Percentiles rank a stretch among this genome's conserved stretches.
Evolutionary conservation across 35 echinoderm and acorn worm species (phyloP).

Genomic region (Anneissia japonica): DNA sequence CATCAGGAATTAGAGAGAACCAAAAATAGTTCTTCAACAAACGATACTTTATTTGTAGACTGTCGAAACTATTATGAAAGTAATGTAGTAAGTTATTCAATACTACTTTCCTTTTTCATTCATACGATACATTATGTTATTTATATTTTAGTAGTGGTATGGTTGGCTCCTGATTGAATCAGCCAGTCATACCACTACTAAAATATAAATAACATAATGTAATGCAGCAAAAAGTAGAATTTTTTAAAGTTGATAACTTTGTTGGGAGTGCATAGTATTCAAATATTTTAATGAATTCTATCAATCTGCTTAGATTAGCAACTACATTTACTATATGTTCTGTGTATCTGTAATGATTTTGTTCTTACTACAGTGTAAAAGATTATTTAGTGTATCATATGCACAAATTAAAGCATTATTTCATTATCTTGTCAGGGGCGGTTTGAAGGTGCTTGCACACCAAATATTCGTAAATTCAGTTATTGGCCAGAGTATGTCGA

Average conservation of each 20-base stretch:
- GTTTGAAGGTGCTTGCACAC: constrained; percentile 49
- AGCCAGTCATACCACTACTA: no score
- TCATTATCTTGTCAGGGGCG: constrained; percentile 22
- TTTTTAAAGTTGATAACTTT: no score
- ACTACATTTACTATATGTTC: not conserved
- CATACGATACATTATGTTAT: no score
- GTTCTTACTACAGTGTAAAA: no score
- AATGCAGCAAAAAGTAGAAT: no score
- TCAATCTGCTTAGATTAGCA: not conserved
- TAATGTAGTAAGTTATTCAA: constrained; percentile 52
- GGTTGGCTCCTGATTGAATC: no score
- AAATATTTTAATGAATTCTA: not conserved
- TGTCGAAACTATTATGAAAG: constrained; percentile 80
- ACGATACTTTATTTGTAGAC: constrained; percentile 44
- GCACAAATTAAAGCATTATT: no score
- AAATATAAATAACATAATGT: no score
- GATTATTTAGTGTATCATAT: no score
- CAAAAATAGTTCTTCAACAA: not conserved
- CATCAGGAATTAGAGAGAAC: constrained; percentile 24
- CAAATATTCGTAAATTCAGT: constrained; percentile 67
- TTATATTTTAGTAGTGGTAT: no score
- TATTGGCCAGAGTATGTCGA: constrained; percentile 84
- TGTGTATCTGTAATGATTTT: not conserved
- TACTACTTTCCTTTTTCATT: no score
- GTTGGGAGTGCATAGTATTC: not conserved